Percentiles rank a stretch among this genome's conserved stretches.
Evolutionary conservation across 2,888 invertebrate genomes (phyloP).

Genomic region (Rotaria magnacalcarata): DNA sequence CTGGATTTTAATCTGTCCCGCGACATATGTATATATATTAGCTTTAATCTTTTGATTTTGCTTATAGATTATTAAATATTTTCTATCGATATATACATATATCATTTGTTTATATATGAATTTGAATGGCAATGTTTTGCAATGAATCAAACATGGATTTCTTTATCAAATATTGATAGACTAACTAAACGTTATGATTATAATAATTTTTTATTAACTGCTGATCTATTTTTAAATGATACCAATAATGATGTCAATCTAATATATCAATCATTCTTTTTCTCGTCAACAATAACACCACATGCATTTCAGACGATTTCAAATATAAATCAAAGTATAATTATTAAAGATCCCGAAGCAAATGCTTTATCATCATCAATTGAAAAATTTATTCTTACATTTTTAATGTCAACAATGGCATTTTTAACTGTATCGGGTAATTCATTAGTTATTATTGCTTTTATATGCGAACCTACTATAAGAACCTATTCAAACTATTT

Average conservation of each 20-base stretch:
- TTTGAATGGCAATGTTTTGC: background rate
- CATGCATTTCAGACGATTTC: background rate
- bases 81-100: too few species aligned
- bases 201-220: background rate
- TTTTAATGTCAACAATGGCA: conserved; percentile 22
- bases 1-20: too few species aligned
- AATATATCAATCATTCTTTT: background rate
- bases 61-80: too few species aligned
- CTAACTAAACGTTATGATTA: background rate
- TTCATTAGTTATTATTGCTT: conserved; percentile 49
- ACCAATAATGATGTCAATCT: background rate
- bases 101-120: background rate
- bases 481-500: conserved; percentile 51
- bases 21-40: background rate
- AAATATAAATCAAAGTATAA: background rate
- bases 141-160: conserved; percentile 5
- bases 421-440: conserved; percentile 12
- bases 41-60: background rate
- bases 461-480: conserved; percentile 48
- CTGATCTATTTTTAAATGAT: background rate
- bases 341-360: background rate
- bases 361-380: background rate
- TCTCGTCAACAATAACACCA: background rate
- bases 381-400: background rate
- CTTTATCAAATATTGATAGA: background rate